phyloP scores from a whole-genome alignment of 2,888 invertebrate species.

The Psococerastis gibbosa region DNA sequence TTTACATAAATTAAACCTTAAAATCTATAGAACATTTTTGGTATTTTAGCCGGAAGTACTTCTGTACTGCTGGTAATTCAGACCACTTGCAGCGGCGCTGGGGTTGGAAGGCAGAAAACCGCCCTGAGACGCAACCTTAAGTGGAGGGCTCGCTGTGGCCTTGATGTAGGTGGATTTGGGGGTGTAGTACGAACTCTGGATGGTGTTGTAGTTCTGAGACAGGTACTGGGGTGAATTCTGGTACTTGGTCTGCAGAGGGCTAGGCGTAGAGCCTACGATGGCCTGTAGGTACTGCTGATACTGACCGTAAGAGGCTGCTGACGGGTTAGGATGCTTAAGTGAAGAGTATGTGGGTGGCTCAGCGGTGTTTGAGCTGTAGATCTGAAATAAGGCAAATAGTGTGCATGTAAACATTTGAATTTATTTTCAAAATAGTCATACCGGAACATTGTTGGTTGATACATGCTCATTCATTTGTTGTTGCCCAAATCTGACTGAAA shows the following conservation, averaged over 20 bases:
- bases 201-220: constrained; percentile 6
- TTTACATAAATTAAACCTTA: too few relatives aligned
- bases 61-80: constrained; percentile 4
- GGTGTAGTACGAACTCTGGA: background rate
- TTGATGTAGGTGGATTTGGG: constrained; percentile 1
- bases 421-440: too few relatives aligned
- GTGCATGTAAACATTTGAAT: too few relatives aligned
- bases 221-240: constrained; percentile 4
- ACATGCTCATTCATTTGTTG: too few relatives aligned
- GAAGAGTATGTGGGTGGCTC: constrained; percentile 1
- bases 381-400: too few relatives aligned
- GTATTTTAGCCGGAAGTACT: constrained; percentile 1
- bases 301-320: constrained; percentile 3
- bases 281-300: constrained; percentile 6
- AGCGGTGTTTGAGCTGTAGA: background rate
- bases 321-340: background rate
- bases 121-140: background rate
- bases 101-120: constrained; percentile 5
- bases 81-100: background rate
- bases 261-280: background rate
- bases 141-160: constrained; percentile 5
- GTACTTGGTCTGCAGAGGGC: constrained; percentile 1
- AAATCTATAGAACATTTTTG: too few relatives aligned
- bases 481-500: too few relatives aligned
- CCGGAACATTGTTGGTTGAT: too few relatives aligned